Evolutionary conservation across 2,888 invertebrate genomes (phyloP), one percentile per base, ranked within the genome.

Genomic region (Diaphora mendica): DNA sequence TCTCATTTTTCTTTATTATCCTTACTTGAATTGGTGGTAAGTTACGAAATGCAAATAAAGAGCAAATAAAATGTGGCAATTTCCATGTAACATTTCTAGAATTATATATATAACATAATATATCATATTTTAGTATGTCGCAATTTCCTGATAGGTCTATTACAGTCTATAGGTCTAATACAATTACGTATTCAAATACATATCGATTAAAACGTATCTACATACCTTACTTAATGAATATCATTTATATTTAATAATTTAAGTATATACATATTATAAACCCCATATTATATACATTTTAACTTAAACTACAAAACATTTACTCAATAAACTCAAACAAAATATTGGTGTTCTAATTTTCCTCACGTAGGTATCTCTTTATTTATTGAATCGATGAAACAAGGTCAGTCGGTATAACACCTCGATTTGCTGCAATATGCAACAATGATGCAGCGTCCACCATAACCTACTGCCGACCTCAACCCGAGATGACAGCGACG

Each of bases 401-500:
- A 83, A 82, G 79, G 84, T 79, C 84, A 76, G 73, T 73, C 75
- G 75, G 77, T 30, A 62, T 79, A 76, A 71, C 85, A 79, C 74
- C 75, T 62, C n/a, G 42, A 77, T 77, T 85, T 69, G 62, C 64
- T 77, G 73, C 75, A 79, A 75, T 74, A 72, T 74, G 72, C 76
- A 75, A 78, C 73, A 77, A 75, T 73, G 75, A 80, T 75, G 72
- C 75, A 72, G 77, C 71, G 79, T 79, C 83, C 84, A 85, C 86
- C 85, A 86, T 86, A 84, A 85, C 77, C 82, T 80, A 86, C 77
- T 77, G 79, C 78, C 73, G 87, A 83, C 80, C 84, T 86, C 83
- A 84, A 81, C 73, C 77, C 77, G 81, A 79, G 83, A 84, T 77
- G 84, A 78, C 84, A 82, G 87, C 86, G 89, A 84, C 84, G 87